These are phyloP conservation scores for Enhydra lutris DNA, from an alignment of 2,113 vertebrate genomes.

Conservation along the genomic window DNA sequence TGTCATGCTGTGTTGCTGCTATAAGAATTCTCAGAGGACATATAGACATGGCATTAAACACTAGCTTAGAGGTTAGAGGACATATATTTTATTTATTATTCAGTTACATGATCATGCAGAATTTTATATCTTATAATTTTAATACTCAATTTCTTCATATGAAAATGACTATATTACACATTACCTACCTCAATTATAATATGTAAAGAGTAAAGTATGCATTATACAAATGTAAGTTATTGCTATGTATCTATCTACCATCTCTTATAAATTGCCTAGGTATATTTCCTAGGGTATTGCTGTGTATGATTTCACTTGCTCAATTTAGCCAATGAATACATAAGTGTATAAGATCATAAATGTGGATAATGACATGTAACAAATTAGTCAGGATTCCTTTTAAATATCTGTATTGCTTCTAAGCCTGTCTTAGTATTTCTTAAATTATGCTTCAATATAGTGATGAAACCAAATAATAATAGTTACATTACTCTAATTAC, in stretches of 20 bases:
- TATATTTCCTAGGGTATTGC: neutral
- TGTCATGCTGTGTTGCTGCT: neutral
- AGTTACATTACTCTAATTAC: neutral
- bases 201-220: neutral
- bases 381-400: neutral
- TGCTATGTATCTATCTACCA: neutral
- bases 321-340: neutral
- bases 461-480: neutral
- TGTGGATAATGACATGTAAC: neutral
- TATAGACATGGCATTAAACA: conserved; percentile 2
- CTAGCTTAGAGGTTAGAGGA: neutral
- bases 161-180: neutral
- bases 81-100: neutral
- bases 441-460: neutral
- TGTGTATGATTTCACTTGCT: neutral
- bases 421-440: neutral
- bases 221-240: neutral
- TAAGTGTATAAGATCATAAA: neutral
- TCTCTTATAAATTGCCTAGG: neutral
- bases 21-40: neutral
- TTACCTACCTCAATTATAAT: neutral
- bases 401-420: neutral
- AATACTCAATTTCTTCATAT: neutral
- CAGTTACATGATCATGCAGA: neutral
- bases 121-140: conserved; percentile 33